A percentile compares a stretch with the other conserved stretches of the same genome.
phyloP scores from a whole-genome alignment of 1,140 invertebrate genomes.

The Ceratitis capitata region DNA sequence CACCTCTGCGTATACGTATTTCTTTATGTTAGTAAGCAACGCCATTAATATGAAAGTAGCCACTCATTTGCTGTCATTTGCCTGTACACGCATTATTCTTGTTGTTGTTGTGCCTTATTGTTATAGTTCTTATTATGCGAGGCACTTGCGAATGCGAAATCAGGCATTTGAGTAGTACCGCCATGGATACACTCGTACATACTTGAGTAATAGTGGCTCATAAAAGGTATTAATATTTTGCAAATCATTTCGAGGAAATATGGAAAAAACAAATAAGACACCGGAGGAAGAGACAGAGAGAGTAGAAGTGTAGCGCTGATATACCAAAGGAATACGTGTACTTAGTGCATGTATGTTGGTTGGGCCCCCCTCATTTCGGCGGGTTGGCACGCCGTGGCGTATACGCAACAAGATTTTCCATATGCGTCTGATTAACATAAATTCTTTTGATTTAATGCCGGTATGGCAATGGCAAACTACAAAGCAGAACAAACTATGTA shows the following conservation, averaged over 20 bases:
- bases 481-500: neutral
- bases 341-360: neutral
- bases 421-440: constrained; percentile 25
- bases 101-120: neutral
- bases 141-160: neutral
- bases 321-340: neutral
- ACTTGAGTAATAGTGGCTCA: no score
- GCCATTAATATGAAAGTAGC: neutral
- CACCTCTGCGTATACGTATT: neutral
- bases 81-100: neutral
- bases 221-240: neutral
- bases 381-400: neutral
- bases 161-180: neutral
- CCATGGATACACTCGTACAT: neutral
- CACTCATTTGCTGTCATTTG: neutral
- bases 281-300: neutral
- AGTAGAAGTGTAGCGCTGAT: neutral
- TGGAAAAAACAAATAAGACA: neutral
- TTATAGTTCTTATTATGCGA: neutral
- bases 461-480: constrained; percentile 1
- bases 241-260: neutral
- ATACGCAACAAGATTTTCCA: neutral
- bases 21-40: constrained; percentile 2
- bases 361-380: no score
- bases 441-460: constrained; percentile 26